Conservation (phyloP, 2,888 invertebrate genomes). For the Eutolmus rufibarbis region DNA sequence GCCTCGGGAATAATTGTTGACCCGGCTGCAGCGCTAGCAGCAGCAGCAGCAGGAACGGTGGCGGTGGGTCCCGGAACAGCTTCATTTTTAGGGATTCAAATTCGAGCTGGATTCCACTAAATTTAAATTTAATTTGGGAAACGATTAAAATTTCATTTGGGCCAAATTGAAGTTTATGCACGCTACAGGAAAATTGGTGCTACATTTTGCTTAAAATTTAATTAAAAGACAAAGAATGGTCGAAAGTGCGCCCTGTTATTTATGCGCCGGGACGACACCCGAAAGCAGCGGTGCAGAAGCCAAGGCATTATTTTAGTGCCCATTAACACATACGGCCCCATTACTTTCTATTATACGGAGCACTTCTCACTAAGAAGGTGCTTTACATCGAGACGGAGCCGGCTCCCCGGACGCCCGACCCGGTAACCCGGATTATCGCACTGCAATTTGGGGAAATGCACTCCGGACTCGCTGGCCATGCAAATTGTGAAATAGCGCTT, state of each 20-base stretch:
- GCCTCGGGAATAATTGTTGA: neutral
- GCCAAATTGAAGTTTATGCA: constrained; percentile 31
- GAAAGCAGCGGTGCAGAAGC: constrained; percentile 16
- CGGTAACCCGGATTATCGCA: constrained; percentile 4
- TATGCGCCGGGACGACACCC: constrained; percentile 19
- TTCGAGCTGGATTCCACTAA: constrained; percentile 2
- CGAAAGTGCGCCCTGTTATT: constrained; percentile 30
- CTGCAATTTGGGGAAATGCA: constrained; percentile 24
- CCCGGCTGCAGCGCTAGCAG: neutral
- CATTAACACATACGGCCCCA: constrained; percentile 35
- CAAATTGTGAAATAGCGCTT: constrained; percentile 31
- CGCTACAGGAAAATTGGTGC: constrained; percentile 13
- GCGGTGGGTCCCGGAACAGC: neutral
- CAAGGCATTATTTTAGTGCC: constrained; percentile 33
- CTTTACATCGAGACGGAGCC: neutral
- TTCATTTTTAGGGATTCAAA: constrained; percentile 8
- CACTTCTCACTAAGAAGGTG: constrained; percentile 21
- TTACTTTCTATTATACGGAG: constrained; percentile 31
- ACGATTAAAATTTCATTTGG: constrained; percentile 39
- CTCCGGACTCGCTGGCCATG: neutral
- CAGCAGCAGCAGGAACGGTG: no score
- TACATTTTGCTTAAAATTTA: constrained; percentile 38
- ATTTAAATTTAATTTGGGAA: constrained; percentile 39
- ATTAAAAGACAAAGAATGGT: constrained; percentile 40
- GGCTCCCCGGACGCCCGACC: neutral